Evolutionary conservation across 2,113 vertebrate genomes (phyloP), one percentile per base, ranked within the genome.

Genomic region (Hypomesus transpacificus): DNA sequence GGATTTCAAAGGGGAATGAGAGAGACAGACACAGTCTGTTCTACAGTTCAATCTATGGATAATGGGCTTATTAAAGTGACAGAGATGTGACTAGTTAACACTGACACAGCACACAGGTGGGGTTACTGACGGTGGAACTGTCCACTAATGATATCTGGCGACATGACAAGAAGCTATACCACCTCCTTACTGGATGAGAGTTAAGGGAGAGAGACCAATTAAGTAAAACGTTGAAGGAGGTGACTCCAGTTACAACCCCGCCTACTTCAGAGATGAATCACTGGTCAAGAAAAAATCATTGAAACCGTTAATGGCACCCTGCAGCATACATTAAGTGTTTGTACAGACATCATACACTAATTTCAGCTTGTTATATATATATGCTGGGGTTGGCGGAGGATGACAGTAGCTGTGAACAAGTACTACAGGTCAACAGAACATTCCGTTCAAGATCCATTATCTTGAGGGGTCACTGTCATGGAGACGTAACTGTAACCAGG

Each of bases 401-500:
- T n/a, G 60, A 31, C 63, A 70, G 21, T 34, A 65, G 65, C 69
- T 78, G 69, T 28, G 66, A 24, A 63, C 52, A 72, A 74, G 21
- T 26, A 21, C 76, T 64, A 66, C 59, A 57, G 58, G 70, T 66
- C 67, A 17, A 76, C 73, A 82, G 54, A 22, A 50, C 71, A 67
- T 76, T 66, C 53, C 73, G 73, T 66, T 39, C 64, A 71, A 78
- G 68, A 78, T 79, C 70, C 67, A 70, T 80, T 84, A 79, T 70
- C 64, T 79, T 82, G 65, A 74, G 80, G 76, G 75, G 60, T 81
- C 77, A 84, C 76, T 75, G 73, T 63, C 21, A 24, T 31, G 46
- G 63, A 17, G 14, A 80, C 46, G 0, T 78, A 53, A 71, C 65
- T 34, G 87, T 91, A 82, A 82, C 89, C 84, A 89, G 71, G 90